Evolutionary conservation across 2,113 vertebrate species (phyloP), one percentile per base, ranked within the genome.

Genomic region (Zootoca vivipara): DNA sequence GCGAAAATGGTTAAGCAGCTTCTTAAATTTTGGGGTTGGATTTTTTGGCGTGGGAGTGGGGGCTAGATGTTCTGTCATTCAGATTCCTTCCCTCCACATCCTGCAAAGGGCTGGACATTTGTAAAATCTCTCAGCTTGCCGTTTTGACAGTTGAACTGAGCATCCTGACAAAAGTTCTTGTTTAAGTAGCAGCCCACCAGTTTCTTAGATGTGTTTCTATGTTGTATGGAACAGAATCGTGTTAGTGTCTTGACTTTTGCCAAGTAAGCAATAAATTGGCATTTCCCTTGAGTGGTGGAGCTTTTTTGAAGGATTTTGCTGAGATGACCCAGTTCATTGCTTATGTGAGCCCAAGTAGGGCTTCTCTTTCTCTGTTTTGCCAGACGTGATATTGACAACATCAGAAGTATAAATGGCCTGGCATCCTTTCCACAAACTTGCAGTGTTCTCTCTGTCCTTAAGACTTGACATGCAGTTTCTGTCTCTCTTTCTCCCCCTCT

Each of bases 371-470:
- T 33, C 10, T 30, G 3, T 85, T 91, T 85, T 94, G 92, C 88
- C 85, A 89, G 91, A 93, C 75, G 86, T 92, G 82, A 92, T 86
- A 91, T 85, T 67, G 26, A 79, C 22, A 91, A 13, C 38, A 46
- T 46, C 64, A 69, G 15, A 72, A 62, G 38, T 65, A 62, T 6
- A 22, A 86, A 90, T 65, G 85, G 72, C 85, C 83, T 92, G 83
- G 90, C 91, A 86, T 82, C 87, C 52, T 58, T 95, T 91, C 89
- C 88, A 82, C 90, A 40, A 85, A 69, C 85, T 94, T 91, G 85
- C 84, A 92, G 87, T 89, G 92, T 96, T 94, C 93, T 94, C 93
- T 86, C 90, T 94, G 90, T 87, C 93, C 93, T 94, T 92, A 91
- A 91, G 87, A 88, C 78, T 90, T 95, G 93, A 78, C 90, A 90